phyloP scores from a whole-genome alignment of 2,888 invertebrate species.

The Agrotis puta region DNA sequence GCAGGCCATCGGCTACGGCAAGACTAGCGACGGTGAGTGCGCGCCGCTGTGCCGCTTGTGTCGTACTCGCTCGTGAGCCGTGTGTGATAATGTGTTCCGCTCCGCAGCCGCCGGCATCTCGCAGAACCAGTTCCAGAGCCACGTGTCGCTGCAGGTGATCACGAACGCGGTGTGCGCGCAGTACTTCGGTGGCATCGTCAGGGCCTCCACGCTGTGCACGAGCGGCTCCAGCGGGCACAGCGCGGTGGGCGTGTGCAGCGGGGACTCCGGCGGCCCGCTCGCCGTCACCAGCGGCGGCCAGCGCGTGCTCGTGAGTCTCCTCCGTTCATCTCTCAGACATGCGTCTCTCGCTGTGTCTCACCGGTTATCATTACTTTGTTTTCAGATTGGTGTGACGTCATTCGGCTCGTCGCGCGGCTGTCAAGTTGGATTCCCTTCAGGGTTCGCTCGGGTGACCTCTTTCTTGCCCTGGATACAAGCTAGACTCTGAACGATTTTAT shows the following conservation, averaged over 20 bases:
- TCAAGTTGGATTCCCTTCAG: slow-evolving; percentile 57
- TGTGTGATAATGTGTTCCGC: not conserved
- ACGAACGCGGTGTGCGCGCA: slow-evolving; percentile 69
- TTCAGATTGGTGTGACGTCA: slow-evolving; percentile 64
- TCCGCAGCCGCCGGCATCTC: slow-evolving; percentile 57
- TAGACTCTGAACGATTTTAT: slow-evolving; percentile 32
- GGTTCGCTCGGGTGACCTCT: slow-evolving; percentile 65
- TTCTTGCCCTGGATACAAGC: slow-evolving; percentile 62
- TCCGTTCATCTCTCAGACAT: not conserved
- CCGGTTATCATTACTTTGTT: not conserved
- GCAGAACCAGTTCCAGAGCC: slow-evolving; percentile 72
- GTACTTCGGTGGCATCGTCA: slow-evolving; percentile 64
- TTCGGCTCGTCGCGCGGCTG: slow-evolving; percentile 63
- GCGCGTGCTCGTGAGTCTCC: slow-evolving; percentile 55
- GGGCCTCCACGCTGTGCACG: slow-evolving; percentile 70
- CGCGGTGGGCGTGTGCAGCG: slow-evolving; percentile 75
- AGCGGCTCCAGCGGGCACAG: slow-evolving; percentile 46
- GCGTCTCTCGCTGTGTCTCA: not conserved
- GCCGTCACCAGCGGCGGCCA: slow-evolving; percentile 39
- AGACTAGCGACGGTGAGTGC: slow-evolving; percentile 65
- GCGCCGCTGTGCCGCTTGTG: not conserved
- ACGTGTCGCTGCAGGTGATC: slow-evolving; percentile 76
- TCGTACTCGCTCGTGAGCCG: not conserved
- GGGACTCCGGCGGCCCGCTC: slow-evolving; percentile 72
- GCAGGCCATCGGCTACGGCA: slow-evolving; percentile 71